Evolutionary conservation across 2,113 vertebrate species (phyloP).

Genomic region (Lynx canadensis): DNA sequence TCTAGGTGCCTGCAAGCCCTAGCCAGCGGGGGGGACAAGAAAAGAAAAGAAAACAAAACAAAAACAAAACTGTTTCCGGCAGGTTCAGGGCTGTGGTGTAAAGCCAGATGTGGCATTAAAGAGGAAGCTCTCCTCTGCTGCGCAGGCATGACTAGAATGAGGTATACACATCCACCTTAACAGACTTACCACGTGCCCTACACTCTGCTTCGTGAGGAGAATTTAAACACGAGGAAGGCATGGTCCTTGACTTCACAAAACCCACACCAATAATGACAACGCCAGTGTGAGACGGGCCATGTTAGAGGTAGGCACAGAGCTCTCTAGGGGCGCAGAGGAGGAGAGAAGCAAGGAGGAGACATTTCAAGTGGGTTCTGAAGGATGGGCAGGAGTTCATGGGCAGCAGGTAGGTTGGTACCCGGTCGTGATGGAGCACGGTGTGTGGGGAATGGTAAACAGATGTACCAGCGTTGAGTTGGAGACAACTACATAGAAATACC

Average conservation of each 20-base stretch:
- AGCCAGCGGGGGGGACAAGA: neutral
- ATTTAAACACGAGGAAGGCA: neutral
- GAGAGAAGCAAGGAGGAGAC: neutral
- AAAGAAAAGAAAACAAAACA: neutral
- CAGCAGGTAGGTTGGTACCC: neutral
- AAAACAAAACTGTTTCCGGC: neutral
- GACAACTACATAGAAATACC: neutral
- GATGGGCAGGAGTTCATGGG: neutral
- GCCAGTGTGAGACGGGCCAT: accelerated
- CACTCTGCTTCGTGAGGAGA: neutral
- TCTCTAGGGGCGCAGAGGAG: neutral
- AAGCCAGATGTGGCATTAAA: constrained; percentile 65
- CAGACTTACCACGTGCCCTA: neutral
- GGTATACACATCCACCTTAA: neutral
- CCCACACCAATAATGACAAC: neutral
- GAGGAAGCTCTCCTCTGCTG: neutral
- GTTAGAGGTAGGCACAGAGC: no score
- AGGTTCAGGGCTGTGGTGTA: neutral
- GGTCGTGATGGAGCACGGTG: neutral
- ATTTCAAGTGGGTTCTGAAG: neutral
- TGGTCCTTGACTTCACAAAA: neutral
- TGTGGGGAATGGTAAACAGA: no score
- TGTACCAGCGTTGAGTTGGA: neutral
- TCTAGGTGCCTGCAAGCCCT: neutral
- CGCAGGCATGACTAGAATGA: neutral